Evolutionary conservation across 2,888 invertebrate species (phyloP), one percentile per base, ranked within the genome.

Genomic region (Ochlodes sylvanus): DNA sequence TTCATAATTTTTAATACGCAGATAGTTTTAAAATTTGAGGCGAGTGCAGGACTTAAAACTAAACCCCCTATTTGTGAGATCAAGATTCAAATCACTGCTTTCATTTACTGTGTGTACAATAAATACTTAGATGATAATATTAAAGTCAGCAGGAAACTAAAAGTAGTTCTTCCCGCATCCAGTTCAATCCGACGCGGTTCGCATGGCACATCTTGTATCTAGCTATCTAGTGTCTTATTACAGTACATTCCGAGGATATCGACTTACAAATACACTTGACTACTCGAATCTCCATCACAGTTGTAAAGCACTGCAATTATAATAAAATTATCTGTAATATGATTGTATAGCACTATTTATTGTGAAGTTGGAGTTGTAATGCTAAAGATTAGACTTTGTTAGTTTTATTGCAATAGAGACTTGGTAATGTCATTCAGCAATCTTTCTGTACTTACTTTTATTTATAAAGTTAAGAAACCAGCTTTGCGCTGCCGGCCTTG

Each of bases 171-270:
- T 65, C 58, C 58, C 65, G 58, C 65, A 65, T 34, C 50, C 41
- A 58, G 52, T 47, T 47, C 15, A 38, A 41, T 57, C 65, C 65
- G 65, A 65, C 58, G 58, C 66, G 66, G 66, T 66, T 66, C 66
- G 60, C 54, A 66, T 60, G 50, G 66, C 66, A 66, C 60, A 66
- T 54, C 58, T 66, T 42, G 66, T 66, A 52, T 62, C 52, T 52
- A 66, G 14, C 58, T 58, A 58, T 58, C 52, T 32, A 66, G 66
- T 60, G 54, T 66, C 10, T 60, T 60, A 32, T 66, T 66, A 66
- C 66, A 52, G 66, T 66, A 66, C 60, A 66, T 66, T 66, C 66
- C 66, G 19, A 58, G 52, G 66, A 60, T 66, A 66, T 66, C 60
- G 60, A n/a, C 60, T 66, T 60, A 66, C 66, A 42, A 66, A 54